Base-by-base conservation (phyloP, 1,140 invertebrate genomes). In the Euura saliciscinereae region DNA sequence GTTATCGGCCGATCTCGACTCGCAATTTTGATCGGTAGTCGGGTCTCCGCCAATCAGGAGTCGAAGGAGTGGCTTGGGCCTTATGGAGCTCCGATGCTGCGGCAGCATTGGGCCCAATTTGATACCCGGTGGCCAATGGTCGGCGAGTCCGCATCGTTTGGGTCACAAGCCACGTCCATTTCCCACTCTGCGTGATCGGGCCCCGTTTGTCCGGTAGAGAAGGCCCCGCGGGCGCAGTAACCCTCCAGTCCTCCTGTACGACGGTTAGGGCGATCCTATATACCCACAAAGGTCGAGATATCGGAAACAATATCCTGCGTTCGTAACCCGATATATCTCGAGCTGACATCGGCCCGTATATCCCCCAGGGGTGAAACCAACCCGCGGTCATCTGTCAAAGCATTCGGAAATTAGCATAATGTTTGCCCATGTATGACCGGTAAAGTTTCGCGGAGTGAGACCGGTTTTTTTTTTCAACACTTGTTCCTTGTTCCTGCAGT, bases 141-240 rank as follows among this genome's bases (percentile, higher is more conserved):
- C 8, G 51, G 51, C 2, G 3, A n/a, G 28, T 11, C 8, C 2
- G 51, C 10, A 59, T 59, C 51, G 51, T 59, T n/a, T 8, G 51
- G 51, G 8, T n/a, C 51, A 59, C 13, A 59, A n/a, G 51, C 51
- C 51, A 59, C 10, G 51, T 80, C 76, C 79, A 79, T 73, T 45
- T 68, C 42, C n/a, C 72, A 59, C 59, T 70, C 51, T 43, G 68
- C 11, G 4, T n/a, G 4, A 42, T 45, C 44, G 64, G 44, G 71
- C 70, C 76, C 75, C 75, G 80, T 82, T 80, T 85, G 83, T 84
- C 84, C 86, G 83, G 85, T 87, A 86, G 84, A 83, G 82, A 85
- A 86, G 85, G 85, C 85, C 85, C 85, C 79, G 84, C 85, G 85
- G 86, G 86, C 86, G 79, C 86, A 87, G 86, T 87, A 85, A 87